Evolutionary conservation across 2,797 vertebrate species (phyloP).

Genomic region (Bucorvus abyssinicus): DNA sequence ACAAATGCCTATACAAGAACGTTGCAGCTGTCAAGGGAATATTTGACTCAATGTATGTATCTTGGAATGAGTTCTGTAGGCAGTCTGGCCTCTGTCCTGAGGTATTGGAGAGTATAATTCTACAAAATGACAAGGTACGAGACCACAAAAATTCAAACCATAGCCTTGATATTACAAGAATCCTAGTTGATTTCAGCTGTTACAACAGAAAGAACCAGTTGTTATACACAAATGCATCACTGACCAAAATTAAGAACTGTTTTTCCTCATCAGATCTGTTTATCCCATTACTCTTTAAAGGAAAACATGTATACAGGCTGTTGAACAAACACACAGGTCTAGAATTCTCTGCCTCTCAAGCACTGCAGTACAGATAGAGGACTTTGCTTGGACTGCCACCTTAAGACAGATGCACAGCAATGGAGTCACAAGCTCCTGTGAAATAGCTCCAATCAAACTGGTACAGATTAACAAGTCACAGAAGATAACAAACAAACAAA

Average conservation of each 20-base stretch:
- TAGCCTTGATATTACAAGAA: conserved; percentile 28
- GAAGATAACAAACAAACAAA: not conserved
- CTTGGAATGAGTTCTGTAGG: conserved; percentile 39
- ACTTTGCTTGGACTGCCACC: not conserved
- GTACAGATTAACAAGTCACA: not conserved
- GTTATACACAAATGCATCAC: conserved; percentile 1
- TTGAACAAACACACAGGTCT: not conserved
- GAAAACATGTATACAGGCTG: not conserved
- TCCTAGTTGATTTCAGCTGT: conserved; percentile 54
- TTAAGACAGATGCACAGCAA: not conserved
- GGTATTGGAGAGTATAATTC: not conserved
- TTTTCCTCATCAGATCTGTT: not conserved
- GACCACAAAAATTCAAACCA: conserved; percentile 47
- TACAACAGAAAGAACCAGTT: conserved; percentile 31
- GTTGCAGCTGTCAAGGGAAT: conserved; percentile 47
- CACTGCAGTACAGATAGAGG: not conserved
- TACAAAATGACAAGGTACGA: conserved; percentile 10
- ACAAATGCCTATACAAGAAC: conserved; percentile 6
- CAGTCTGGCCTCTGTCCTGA: conserved; percentile 10
- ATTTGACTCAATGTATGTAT: conserved; percentile 35
- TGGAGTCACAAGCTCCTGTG: not conserved
- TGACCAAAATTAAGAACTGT: not conserved
- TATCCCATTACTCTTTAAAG: not conserved
- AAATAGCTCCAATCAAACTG: not conserved
- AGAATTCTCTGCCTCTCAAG: not conserved